Evolutionary conservation across 2,797 vertebrate species (phyloP), one percentile per base, ranked within the genome.

Genomic region (Otolemur crassicaudatus): DNA sequence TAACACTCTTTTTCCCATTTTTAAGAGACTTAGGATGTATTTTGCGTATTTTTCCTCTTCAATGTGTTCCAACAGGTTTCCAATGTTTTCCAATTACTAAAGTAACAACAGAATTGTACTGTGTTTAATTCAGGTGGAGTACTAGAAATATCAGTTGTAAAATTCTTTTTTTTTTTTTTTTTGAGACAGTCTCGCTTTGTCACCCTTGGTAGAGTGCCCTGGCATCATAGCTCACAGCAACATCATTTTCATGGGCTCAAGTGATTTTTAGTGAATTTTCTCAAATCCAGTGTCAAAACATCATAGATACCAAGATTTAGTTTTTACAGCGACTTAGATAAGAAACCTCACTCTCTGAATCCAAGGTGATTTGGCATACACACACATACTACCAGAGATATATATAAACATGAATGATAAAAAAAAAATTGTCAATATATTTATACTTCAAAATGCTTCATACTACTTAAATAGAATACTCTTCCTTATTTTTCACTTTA

Each of bases 111-210:
- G 79, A 94, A 82, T 86, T 70, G 3, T 61, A 73, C 43, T 61
- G 2, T 49, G 16, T 69, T 5, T 67, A 67, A 77, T 95, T 94
- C 43, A 91, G 37, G 83, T 91, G 7, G 7, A 73, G 3, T 69
- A 87, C 40, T 90, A 89, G 34, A 91, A 94, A 94, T 87, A 94
- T 93, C 23, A 79, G 20, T 70, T 80, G 17, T 94, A 90, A 96
- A 96, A 95, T 93, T 40, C n/a, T 87, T 49, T 12, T 46, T 46
- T 49, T 14, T 49, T 49, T 49, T 14, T 49, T 49, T 49, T 49
- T 14, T 49, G 49, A 49, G 12, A 49, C 12, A 14, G 49, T 49
- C 49, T 49, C 49, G 14, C 12, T 49, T 49, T 49, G 49, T 13
- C 11, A 14, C 49, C 13, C 12, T 49, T 49, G 49, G 49, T 49